Percentiles rank a stretch among this genome's conserved stretches.
Evolutionary conservation across 2,888 invertebrate genomes (phyloP).

Genomic region (Mantis religiosa): DNA sequence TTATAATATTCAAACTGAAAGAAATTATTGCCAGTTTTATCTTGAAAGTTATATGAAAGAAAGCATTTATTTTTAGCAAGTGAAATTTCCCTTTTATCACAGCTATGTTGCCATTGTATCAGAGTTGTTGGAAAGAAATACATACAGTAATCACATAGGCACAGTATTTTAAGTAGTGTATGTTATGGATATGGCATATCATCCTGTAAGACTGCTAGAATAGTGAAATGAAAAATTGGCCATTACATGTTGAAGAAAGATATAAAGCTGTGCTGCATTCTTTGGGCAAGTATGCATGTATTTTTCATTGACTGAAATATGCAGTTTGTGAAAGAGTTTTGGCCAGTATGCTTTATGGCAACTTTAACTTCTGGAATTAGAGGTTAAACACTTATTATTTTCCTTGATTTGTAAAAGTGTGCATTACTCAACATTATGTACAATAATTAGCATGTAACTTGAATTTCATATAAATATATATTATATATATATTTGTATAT

Average conservation of each 20-base stretch:
- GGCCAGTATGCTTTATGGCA: neutral
- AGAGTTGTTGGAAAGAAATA: neutral
- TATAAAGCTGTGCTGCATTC: neutral
- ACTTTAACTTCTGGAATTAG: neutral
- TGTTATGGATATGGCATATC: neutral
- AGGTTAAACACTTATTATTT: neutral
- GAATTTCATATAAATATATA: too few species aligned
- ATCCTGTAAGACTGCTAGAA: neutral
- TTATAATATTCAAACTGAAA: neutral
- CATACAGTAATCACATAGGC: neutral
- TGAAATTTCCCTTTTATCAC: neutral
- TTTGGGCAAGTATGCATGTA: neutral
- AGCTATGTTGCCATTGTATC: neutral
- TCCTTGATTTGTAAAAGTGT: neutral
- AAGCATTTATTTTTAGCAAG: neutral
- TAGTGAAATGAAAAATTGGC: neutral
- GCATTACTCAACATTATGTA: neutral
- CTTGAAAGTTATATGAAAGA: neutral
- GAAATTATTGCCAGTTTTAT: neutral
- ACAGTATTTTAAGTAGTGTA: neutral
- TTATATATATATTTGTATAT: neutral
- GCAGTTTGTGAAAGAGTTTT: neutral
- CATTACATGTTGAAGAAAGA: neutral
- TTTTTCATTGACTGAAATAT: neutral
- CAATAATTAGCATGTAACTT: neutral